phyloP scores from a whole-genome alignment of 2,888 invertebrate genomes.

The Camponotus fellah region DNA sequence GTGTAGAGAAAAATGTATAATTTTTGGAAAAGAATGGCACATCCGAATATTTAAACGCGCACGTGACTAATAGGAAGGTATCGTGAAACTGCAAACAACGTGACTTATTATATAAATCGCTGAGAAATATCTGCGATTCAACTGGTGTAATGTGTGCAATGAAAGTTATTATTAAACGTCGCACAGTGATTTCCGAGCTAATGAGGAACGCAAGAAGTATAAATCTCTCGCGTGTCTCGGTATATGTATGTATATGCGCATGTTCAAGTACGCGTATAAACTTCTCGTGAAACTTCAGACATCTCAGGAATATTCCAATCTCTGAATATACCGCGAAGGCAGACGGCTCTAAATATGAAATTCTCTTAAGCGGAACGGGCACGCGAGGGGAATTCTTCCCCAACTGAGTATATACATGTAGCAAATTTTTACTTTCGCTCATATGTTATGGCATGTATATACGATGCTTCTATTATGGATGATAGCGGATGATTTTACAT shows the following conservation, averaged over 20 bases:
- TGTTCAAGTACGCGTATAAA: slow-evolving; percentile 44
- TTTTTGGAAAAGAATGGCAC: not conserved
- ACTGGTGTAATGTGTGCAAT: not conserved
- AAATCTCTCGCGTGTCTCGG: slow-evolving; percentile 36
- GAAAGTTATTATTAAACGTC: slow-evolving; percentile 48
- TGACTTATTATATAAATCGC: slow-evolving; percentile 1
- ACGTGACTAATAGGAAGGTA: not conserved
- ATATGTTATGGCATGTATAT: not conserved
- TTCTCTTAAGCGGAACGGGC: slow-evolving; percentile 62
- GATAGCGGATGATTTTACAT: not conserved
- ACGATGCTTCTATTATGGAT: not conserved
- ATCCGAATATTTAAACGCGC: not conserved
- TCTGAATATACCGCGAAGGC: slow-evolving; percentile 60
- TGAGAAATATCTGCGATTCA: not conserved
- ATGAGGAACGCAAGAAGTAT: slow-evolving; percentile 39
- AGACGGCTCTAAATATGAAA: slow-evolving; percentile 66
- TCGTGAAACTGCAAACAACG: not conserved
- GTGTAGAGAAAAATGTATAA: not conserved
- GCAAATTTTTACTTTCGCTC: slow-evolving; percentile 43
- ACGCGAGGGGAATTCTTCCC: slow-evolving; percentile 60
- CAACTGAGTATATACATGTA: not conserved
- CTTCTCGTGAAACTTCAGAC: slow-evolving; percentile 51
- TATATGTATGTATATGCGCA: slow-evolving; percentile 14
- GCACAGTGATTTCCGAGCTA: slow-evolving; percentile 30
- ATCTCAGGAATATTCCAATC: slow-evolving; percentile 63